Evolutionary conservation across 2,113 vertebrate species (phyloP).

Genomic region (Ctenomys sociabilis): DNA sequence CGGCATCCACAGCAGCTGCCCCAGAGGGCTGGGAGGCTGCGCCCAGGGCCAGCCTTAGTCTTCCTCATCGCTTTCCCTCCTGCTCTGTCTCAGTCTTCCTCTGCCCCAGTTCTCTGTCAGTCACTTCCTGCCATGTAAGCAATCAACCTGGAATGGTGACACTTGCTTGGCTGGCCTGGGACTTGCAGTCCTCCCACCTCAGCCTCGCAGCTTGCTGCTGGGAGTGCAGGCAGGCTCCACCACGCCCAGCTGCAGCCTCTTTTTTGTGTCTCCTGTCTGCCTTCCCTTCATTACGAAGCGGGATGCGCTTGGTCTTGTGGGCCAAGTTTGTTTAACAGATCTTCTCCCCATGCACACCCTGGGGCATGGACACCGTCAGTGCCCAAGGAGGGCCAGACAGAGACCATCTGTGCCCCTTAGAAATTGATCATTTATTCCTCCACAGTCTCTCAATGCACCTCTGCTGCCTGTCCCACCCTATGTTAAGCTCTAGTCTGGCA

Average conservation of each 20-base stretch:
- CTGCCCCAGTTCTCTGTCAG: neutral
- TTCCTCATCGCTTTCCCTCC: neutral
- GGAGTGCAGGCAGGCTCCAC: neutral
- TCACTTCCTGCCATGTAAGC: rapidly evolving
- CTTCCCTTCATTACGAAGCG: neutral
- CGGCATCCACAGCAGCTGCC: neutral
- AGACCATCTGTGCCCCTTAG: neutral
- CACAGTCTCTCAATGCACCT: rapidly evolving
- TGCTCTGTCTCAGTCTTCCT: neutral
- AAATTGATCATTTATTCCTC: neutral
- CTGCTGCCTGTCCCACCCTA: neutral
- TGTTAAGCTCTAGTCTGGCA: neutral
- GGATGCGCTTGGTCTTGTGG: neutral
- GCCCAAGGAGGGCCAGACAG: neutral
- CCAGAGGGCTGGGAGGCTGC: neutral
- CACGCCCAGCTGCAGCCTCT: neutral
- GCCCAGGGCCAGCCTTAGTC: neutral
- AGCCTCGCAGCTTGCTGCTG: neutral
- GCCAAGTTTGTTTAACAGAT: neutral
- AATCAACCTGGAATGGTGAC: rapidly evolving
- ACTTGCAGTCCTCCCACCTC: neutral
- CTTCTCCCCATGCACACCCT: rapidly evolving
- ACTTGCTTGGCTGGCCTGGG: neutral
- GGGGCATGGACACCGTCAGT: rapidly evolving
- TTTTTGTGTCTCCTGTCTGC: neutral